Evolutionary conservation across 2,797 vertebrate genomes (phyloP).

Genomic region (Sebastes diploproa): DNA sequence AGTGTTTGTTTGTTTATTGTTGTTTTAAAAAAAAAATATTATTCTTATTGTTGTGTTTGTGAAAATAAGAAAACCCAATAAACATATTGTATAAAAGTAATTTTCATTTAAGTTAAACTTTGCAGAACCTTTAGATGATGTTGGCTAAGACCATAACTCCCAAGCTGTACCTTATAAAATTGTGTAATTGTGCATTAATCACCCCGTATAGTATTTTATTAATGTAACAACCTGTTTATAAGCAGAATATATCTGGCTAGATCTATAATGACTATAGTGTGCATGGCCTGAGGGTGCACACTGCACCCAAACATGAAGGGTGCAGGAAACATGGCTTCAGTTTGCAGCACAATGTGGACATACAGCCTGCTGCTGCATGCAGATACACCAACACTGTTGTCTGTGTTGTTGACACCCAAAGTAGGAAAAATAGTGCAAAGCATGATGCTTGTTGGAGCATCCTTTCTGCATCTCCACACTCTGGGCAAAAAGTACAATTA

Average conservation of each 20-base stretch:
- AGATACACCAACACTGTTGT: not conserved
- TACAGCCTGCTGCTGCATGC: conserved; percentile 29
- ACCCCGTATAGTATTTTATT: not conserved
- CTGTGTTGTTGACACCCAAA: not conserved
- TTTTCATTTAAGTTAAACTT: not conserved
- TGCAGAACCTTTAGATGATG: not conserved
- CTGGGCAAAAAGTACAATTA: too few relatives aligned
- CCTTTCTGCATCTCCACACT: not conserved
- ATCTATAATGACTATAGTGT: not conserved
- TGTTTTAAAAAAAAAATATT: too few relatives aligned
- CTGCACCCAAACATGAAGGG: conserved; percentile 34
- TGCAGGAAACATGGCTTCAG: conserved; percentile 61
- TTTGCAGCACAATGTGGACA: conserved; percentile 18
- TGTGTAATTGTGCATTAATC: too few relatives aligned
- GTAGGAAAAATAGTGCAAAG: accelerated
- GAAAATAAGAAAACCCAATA: too few relatives aligned
- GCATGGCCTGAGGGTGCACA: not conserved
- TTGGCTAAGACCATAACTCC: not conserved
- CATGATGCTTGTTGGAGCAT: not conserved
- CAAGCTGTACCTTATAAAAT: not conserved
- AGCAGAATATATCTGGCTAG: not conserved
- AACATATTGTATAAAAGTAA: too few relatives aligned
- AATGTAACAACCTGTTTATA: not conserved
- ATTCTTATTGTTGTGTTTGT: too few relatives aligned
- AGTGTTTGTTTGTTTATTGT: too few relatives aligned